These are phyloP conservation scores for Urophycis tenuis DNA, from an alignment of 2,797 vertebrate genomes.

Conservation along the genomic window DNA sequence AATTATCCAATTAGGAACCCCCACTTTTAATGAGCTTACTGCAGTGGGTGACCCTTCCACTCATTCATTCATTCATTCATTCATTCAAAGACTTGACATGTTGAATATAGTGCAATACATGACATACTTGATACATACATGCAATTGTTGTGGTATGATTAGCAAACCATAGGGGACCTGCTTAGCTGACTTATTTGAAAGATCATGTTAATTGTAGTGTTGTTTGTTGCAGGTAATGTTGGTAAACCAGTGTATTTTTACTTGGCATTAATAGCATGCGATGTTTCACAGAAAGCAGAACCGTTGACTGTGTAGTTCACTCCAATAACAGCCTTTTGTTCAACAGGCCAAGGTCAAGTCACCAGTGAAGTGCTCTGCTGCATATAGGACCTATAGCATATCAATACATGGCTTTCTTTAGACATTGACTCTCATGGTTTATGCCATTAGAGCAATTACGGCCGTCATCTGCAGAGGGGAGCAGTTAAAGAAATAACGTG, in stretches of 20 bases:
- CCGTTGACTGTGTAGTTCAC: neutral
- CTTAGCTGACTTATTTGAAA: neutral
- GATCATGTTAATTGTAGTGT: neutral
- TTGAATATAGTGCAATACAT: neutral
- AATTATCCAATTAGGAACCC: neutral
- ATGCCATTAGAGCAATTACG: neutral
- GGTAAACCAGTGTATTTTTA: neutral
- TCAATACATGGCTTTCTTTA: neutral
- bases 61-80: neutral
- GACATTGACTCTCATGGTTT: neutral
- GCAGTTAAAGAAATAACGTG: too few species aligned
- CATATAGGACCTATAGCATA: neutral
- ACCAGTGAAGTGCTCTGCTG: neutral
- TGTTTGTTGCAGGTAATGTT: neutral
- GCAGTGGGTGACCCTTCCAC: too few species aligned
- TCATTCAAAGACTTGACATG: neutral
- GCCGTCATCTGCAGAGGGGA: neutral
- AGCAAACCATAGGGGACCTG: neutral
- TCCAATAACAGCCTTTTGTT: neutral
- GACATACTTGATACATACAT: too few species aligned
- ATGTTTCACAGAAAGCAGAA: neutral
- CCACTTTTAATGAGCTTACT: neutral
- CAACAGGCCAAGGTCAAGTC: conserved; percentile 3
- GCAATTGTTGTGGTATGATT: too few species aligned
- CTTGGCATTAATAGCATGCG: neutral